Evolutionary conservation across 2,113 vertebrate species (phyloP).

Genomic region (Rissa tridactyla): DNA sequence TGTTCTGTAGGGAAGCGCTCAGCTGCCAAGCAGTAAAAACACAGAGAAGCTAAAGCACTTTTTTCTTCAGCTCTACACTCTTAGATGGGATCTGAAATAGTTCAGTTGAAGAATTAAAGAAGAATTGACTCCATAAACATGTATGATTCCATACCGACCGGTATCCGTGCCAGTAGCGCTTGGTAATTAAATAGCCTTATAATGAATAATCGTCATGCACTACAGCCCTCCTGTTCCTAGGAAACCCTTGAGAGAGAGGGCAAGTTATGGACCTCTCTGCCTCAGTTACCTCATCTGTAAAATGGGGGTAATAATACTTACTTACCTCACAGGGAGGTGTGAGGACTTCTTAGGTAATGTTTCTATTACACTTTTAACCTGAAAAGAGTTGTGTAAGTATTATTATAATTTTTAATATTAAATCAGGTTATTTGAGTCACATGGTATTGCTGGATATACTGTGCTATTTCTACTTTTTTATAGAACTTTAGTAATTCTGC

Average conservation of each 20-base stretch:
- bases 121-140: not conserved
- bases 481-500: slow-evolving; percentile 64
- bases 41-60: not conserved
- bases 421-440: slow-evolving; percentile 9
- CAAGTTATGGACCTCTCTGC: not conserved
- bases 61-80: not conserved
- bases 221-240: slow-evolving; percentile 22
- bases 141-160: not conserved
- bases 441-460: slow-evolving; percentile 30
- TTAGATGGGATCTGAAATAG: not conserved
- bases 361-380: slow-evolving; percentile 47
- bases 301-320: not conserved
- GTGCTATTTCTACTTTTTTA: slow-evolving; percentile 76
- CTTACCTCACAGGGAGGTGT: not conserved
- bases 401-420: slow-evolving; percentile 41
- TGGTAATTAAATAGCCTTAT: slow-evolving; percentile 48
- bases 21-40: not conserved
- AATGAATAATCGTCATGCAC: not conserved
- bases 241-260: not conserved
- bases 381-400: slow-evolving; percentile 44
- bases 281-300: slow-evolving; percentile 27
- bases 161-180: not conserved
- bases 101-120: not conserved
- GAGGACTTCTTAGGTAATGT: not conserved
- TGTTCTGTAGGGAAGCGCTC: not conserved